These are phyloP conservation scores for Hermaeophaga mercurialis DNA, from an alignment of 2,888 invertebrate genomes.

Conservation along the genomic window DNA sequence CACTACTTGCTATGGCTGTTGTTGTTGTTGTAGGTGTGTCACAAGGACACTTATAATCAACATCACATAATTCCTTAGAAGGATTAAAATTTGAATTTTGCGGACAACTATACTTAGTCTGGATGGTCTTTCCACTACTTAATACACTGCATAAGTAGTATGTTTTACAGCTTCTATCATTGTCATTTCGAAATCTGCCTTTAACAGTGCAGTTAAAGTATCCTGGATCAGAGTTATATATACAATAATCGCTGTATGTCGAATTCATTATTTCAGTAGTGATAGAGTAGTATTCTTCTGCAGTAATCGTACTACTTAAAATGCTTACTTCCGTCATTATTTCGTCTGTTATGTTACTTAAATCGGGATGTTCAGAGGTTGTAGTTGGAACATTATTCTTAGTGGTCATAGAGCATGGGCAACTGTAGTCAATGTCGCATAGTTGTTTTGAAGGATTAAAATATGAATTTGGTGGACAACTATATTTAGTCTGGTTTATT, in stretches of 20 bases:
- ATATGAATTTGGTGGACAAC: slow-evolving; percentile 37
- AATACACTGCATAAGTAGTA: slow-evolving; percentile 41
- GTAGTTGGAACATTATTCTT: background rate
- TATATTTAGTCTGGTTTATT: slow-evolving; percentile 48
- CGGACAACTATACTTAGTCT: slow-evolving; percentile 44
- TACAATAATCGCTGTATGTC: background rate
- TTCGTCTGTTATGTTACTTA: too few relatives aligned
- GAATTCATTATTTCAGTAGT: too few relatives aligned
- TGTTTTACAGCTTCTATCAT: slow-evolving; percentile 48
- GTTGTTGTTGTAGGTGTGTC: slow-evolving; percentile 1
- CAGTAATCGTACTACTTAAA: too few relatives aligned
- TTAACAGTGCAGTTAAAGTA: slow-evolving; percentile 44
- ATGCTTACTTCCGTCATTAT: too few relatives aligned
- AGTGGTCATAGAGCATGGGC: background rate
- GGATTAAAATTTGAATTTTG: slow-evolving; percentile 39
- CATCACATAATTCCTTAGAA: slow-evolving; percentile 38
- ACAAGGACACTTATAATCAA: slow-evolving; percentile 54
- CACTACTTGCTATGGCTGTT: background rate
- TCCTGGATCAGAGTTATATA: slow-evolving; percentile 6
- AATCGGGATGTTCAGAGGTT: too few relatives aligned
- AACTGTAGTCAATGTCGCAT: slow-evolving; percentile 49
- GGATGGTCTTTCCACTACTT: slow-evolving; percentile 44
- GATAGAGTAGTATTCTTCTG: too few relatives aligned
- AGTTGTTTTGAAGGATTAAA: slow-evolving; percentile 37
- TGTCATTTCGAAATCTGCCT: slow-evolving; percentile 57